Conservation (phyloP, 2,888 invertebrate genomes). For the Zygogramma bicolorata region DNA sequence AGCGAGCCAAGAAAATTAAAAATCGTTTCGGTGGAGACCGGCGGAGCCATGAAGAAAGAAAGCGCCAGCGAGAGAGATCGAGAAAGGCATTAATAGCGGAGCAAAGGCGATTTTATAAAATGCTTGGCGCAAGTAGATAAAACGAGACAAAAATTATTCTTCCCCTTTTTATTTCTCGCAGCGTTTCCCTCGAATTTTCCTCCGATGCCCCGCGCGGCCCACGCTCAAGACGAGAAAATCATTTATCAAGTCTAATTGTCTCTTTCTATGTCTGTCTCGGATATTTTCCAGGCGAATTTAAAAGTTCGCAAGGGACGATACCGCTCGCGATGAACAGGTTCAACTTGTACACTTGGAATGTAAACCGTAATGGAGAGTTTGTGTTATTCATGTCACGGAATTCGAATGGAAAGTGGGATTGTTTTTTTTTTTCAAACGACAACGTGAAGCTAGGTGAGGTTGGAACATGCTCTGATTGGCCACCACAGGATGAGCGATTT, state of each 20-base stretch:
- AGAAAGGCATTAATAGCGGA: slow-evolving; percentile 56
- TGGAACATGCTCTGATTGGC: too few species aligned
- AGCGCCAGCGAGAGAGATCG: slow-evolving; percentile 52
- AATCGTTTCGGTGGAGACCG: slow-evolving; percentile 42
- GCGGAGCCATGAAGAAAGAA: slow-evolving; percentile 50
- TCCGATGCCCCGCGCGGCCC: slow-evolving; percentile 28
- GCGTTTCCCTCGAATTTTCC: slow-evolving; percentile 44
- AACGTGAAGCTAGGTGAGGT: too few species aligned
- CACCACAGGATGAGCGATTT: too few species aligned
- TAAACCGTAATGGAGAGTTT: neutral
- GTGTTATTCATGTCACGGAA: neutral
- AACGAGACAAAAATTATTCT: slow-evolving; percentile 65
- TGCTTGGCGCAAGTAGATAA: slow-evolving; percentile 62
- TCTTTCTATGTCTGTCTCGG: slow-evolving; percentile 59
- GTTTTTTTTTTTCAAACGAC: neutral
- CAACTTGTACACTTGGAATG: slow-evolving; percentile 6
- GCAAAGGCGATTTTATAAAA: slow-evolving; percentile 64
- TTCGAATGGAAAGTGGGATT: neutral
- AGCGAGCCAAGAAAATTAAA: slow-evolving; percentile 52
- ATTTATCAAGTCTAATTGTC: slow-evolving; percentile 65
- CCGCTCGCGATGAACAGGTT: slow-evolving; percentile 26
- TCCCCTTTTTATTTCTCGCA: slow-evolving; percentile 61
- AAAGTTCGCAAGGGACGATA: slow-evolving; percentile 27
- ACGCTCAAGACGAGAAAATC: slow-evolving; percentile 58
- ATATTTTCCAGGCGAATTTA: slow-evolving; percentile 44